phyloP scores from a whole-genome alignment of 2,888 invertebrate species.

The Tiliacea aurago region DNA sequence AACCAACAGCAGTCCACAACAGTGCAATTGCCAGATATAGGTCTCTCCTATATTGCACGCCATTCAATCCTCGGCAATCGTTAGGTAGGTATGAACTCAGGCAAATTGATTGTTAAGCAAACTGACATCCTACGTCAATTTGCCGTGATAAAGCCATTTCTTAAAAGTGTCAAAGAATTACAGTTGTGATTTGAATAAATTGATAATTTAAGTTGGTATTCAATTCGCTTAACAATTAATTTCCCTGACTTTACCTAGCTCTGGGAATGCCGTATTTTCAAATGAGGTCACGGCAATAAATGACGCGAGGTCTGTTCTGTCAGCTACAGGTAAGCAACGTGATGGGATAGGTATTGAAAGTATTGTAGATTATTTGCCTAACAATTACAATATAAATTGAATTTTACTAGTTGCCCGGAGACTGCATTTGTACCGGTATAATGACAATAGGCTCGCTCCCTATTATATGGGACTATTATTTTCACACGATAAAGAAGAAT shows the following conservation, averaged over 20 bases:
- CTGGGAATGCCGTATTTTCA: constrained; percentile 6
- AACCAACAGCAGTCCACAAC: not conserved
- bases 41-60: not conserved
- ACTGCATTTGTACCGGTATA: not conserved
- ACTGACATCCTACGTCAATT: not conserved
- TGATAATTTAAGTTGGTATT: not conserved
- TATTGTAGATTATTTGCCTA: constrained; percentile 20
- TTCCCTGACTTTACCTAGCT: constrained; percentile 3
- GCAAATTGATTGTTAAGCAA: not conserved
- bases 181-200: not conserved
- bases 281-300: constrained; percentile 41
- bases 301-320: constrained; percentile 16
- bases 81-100: no score
- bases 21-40: not conserved
- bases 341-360: constrained; percentile 7
- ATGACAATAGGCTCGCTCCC: not conserved
- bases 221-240: not conserved
- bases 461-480: not conserved
- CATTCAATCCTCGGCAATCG: not conserved
- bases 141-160: no score
- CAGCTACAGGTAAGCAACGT: constrained; percentile 34
- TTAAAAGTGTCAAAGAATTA: no score
- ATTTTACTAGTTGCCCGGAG: not conserved
- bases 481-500: no score
- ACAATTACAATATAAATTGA: constrained; percentile 7